Base-by-base conservation (phyloP, 2,797 vertebrate species). In the Chelon auratus region DNA sequence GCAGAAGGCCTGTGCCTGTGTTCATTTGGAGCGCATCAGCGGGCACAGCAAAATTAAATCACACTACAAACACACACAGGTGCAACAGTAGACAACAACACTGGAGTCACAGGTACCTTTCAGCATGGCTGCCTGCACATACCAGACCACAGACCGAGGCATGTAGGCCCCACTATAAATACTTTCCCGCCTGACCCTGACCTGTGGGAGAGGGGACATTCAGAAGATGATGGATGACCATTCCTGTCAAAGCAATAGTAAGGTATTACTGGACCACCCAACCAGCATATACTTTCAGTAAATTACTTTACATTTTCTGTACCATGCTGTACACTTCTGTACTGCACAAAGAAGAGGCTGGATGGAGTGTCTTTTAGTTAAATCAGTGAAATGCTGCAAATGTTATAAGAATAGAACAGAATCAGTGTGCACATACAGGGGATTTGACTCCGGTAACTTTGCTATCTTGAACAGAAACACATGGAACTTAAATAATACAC, bases 81-180 rank as follows among this genome's bases (percentile, higher is more conserved):
- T 62, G 72, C 53, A 75, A 60, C 71, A 70, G 69, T 20, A 51
- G 37, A 62, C 26, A 57, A 79, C 69, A 80, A 70, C 68, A 58
- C 10, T 7, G 53, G 53, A 56, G 30, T 33, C 40, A 51, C 83
- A 88, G 84, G 85, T 85, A 83, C 60, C 76, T 77, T 71, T 72
- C 24, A 42, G 74, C 62, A 36, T 24, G 66, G 54, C 78, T 64
- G 60, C 62, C 63, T 37, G 59, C 73, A 58, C 84, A 86, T 83
- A 76, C 74, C 81, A 72, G 43, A 73, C 64, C 30, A 78, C 72
- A 36, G 47, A 59, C 72, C 5, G 59, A 66, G 66, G 82, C 75
- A 86, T 82, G 71, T 30, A 58, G 68, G 63, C 50, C 30, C 30
- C 52, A 42, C 92, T 91, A 93, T 87, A 88, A 93, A 93, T 93